Evolutionary conservation across 2,113 vertebrate species (phyloP).

Genomic region (Oryzias curvinotus): DNA sequence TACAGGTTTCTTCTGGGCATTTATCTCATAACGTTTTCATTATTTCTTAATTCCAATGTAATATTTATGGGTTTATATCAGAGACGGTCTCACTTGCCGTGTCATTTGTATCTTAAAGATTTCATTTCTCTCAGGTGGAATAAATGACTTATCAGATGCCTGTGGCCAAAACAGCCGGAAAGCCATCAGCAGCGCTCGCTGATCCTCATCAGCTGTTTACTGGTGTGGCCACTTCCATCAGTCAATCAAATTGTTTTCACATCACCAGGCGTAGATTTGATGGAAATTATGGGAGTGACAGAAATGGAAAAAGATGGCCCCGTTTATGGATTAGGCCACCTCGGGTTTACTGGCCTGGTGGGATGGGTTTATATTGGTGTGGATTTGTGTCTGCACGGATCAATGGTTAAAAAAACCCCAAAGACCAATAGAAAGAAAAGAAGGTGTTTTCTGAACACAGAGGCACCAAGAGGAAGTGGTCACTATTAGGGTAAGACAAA

Average conservation of each 20-base stretch:
- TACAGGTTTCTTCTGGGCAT: too few relatives aligned
- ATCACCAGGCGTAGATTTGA: slow-evolving; percentile 40
- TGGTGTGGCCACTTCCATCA: slow-evolving; percentile 51
- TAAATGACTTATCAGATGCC: slow-evolving; percentile 45
- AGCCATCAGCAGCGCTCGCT: slow-evolving; percentile 45
- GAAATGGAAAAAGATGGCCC: slow-evolving; percentile 19
- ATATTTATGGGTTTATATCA: background rate
- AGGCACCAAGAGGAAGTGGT: slow-evolving; percentile 7
- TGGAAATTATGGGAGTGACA: slow-evolving; percentile 43
- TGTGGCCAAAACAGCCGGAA: slow-evolving; percentile 30
- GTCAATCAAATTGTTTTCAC: slow-evolving; percentile 45
- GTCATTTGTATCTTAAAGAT: slow-evolving; percentile 40
- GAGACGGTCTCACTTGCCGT: slow-evolving; percentile 4
- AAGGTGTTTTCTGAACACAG: slow-evolving; percentile 5
- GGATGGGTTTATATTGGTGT: slow-evolving; percentile 4
- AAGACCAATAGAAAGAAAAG: slow-evolving; percentile 1
- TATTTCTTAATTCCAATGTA: too few relatives aligned
- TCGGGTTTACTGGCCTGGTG: slow-evolving; percentile 26
- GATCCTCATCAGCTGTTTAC: slow-evolving; percentile 48
- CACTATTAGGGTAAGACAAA: slow-evolving; percentile 1
- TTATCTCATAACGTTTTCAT: too few relatives aligned
- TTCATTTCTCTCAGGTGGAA: slow-evolving; percentile 36
- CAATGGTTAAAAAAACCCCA: slow-evolving; percentile 4
- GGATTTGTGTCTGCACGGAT: slow-evolving; percentile 21
- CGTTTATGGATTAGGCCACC: slow-evolving; percentile 15